Base-by-base conservation (phyloP, 2,888 invertebrate species). In the Camptogramma bilineatum region DNA sequence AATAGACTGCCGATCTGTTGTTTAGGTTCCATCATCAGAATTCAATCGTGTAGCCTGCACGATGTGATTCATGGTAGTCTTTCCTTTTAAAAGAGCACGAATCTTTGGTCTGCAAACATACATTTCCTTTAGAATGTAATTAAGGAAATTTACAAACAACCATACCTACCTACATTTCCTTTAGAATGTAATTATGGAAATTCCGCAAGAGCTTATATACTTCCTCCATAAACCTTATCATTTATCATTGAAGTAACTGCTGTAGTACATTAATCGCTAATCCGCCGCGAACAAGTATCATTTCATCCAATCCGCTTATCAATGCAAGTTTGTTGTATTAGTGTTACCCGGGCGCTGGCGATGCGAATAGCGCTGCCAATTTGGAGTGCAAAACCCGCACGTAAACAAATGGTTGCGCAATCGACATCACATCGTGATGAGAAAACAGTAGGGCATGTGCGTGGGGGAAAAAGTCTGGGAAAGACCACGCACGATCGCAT, bases 321-420 rank as follows among this genome's bases (percentile, higher is more conserved):
- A 54, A 31, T 54, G 42, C 48, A 51, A 39, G 13, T 39, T 31
- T 28, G 55, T 31, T 28, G 55, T 31, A 31, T 31, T 53, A 13
- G 13, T 39, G 21, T 31, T 13, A 39, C 3, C 13, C 13, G 4
- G 1, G 39, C 48, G 39, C n/a, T 4, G 34, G 47, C 17, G 34
- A 13, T 10, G 47, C 44, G 59, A 28, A 17, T 52, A 51, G 34
- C 44, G 34, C 59, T n/a, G 46, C 46, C 51, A 17, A 51, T 48
- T 42, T 7, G 31, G 9, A 19, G 55, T 21, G 60, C 51, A 39
- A 60, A 51, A 52, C 48, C 18, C 52, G 52, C 16, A 31, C 48
- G 34, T 60, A 60, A 56, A 64, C 64, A 64, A 64, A 64, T 48
- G 24, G 5, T 60, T 64, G 55, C 52, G 55, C 52, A 60, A 60